These are phyloP conservation scores for Ochropacha duplaris DNA, from an alignment of 2,888 invertebrate species.

Conservation along the genomic window DNA sequence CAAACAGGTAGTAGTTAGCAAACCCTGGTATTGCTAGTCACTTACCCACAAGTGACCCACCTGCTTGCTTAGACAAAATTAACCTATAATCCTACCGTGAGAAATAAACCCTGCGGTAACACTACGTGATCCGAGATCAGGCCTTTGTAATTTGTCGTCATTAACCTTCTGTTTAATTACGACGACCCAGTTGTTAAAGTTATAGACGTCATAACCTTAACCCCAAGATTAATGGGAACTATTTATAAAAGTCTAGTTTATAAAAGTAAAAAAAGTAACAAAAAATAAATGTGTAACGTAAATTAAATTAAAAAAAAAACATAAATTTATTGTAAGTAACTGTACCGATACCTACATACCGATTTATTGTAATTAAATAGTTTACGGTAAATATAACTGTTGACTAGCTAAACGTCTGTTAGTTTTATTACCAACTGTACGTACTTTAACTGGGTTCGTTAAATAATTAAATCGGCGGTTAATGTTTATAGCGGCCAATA, in stretches of 20 bases:
- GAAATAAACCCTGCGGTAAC: conserved; percentile 10
- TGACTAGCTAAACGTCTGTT: conserved; percentile 10
- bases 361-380: conserved; percentile 17
- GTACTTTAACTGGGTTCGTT: conserved; percentile 12
- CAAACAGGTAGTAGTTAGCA: too few relatives aligned
- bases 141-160: conserved; percentile 2
- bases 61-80: background rate
- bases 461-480: background rate
- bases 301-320: too few relatives aligned
- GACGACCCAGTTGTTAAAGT: conserved; percentile 1
- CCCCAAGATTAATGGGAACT: background rate
- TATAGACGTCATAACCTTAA: conserved; percentile 3
- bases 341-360: background rate
- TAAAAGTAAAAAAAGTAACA: background rate
- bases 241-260: background rate
- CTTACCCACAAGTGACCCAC: too few relatives aligned
- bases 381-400: conserved; percentile 23
- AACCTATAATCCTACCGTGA: conserved; percentile 10
- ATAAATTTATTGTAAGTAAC: background rate
- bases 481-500: background rate
- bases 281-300: background rate
- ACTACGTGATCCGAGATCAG: conserved; percentile 3
- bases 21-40: too few relatives aligned
- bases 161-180: conserved; percentile 6
- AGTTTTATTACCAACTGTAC: conserved; percentile 12